phyloP scores from a whole-genome alignment of 2,113 vertebrate species.

The Muntiacus muntjak region DNA sequence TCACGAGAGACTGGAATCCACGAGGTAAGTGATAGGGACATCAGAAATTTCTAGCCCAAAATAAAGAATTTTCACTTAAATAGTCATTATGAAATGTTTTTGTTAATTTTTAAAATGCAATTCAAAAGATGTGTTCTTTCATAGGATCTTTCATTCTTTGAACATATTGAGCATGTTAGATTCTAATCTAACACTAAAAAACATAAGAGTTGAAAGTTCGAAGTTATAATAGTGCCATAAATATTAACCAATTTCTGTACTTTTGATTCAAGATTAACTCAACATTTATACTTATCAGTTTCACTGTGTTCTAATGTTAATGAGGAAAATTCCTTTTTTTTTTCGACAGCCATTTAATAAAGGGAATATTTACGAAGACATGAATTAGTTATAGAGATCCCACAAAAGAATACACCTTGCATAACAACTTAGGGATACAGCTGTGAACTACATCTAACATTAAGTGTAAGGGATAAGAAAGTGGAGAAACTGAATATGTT shows the following conservation, averaged over 20 bases:
- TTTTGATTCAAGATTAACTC: neutral
- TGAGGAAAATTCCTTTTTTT: neutral
- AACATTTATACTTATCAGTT: neutral
- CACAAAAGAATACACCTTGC: neutral
- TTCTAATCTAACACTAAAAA: neutral
- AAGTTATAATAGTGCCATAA: neutral
- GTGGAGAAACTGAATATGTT: neutral
- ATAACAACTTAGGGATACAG: neutral
- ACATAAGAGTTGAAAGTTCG: neutral
- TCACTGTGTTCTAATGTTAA: neutral
- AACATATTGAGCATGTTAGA: neutral
- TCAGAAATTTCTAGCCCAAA: neutral
- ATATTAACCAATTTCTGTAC: rapidly evolving
- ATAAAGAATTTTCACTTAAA: neutral
- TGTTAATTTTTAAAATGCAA: neutral
- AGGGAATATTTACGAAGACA: neutral
- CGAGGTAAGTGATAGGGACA: rapidly evolving
- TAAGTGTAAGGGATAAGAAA: neutral
- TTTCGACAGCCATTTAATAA: rapidly evolving
- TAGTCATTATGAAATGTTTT: neutral
- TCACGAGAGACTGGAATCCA: neutral
- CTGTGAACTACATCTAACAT: neutral
- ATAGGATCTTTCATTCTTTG: neutral
- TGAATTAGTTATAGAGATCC: neutral
- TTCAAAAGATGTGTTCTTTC: neutral